These are phyloP conservation scores for Drosophila pseudoobscura DNA, from an alignment of 1,140 invertebrate species.

Conservation along the genomic window DNA sequence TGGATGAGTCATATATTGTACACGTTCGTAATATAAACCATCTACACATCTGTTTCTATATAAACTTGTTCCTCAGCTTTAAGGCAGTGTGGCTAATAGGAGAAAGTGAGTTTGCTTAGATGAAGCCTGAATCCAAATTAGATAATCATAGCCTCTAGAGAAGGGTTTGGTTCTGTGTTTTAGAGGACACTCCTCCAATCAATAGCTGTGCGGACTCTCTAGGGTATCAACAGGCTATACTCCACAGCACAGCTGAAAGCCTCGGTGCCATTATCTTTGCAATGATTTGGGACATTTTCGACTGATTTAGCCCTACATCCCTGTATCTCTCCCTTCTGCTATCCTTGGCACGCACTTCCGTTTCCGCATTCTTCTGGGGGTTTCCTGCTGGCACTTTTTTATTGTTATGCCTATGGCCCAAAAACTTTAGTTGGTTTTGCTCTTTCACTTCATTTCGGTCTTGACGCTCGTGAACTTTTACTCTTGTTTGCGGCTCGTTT, in stretches of 20 bases:
- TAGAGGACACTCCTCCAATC: no score
- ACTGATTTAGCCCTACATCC: conserved; percentile 26
- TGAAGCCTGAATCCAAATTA: no score
- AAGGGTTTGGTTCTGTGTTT: no score
- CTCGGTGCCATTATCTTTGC: conserved; percentile 31
- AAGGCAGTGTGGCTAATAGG: no score
- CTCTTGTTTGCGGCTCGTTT: conserved; percentile 70
- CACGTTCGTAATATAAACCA: no score
- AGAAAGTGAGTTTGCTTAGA: no score
- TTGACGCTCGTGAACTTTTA: conserved; percentile 31
- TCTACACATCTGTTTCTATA: no score
- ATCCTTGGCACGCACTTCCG: conserved; percentile 72
- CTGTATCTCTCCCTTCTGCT: conserved; percentile 4
- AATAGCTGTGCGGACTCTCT: neutral
- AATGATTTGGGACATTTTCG: conserved; percentile 72
- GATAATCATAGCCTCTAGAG: neutral
- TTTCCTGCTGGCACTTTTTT: conserved; percentile 35
- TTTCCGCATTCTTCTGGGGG: conserved; percentile 56
- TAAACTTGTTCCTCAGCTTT: no score
- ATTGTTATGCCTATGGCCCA: conserved; percentile 63
- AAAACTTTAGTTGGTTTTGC: conserved; percentile 70
- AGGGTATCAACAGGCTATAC: conserved; percentile 9
- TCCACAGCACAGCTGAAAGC: neutral
- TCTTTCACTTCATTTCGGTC: conserved; percentile 66
- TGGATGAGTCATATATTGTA: no score